Base-by-base conservation (phyloP, 2,797 vertebrate genomes). In the Erithacus rubecula region DNA sequence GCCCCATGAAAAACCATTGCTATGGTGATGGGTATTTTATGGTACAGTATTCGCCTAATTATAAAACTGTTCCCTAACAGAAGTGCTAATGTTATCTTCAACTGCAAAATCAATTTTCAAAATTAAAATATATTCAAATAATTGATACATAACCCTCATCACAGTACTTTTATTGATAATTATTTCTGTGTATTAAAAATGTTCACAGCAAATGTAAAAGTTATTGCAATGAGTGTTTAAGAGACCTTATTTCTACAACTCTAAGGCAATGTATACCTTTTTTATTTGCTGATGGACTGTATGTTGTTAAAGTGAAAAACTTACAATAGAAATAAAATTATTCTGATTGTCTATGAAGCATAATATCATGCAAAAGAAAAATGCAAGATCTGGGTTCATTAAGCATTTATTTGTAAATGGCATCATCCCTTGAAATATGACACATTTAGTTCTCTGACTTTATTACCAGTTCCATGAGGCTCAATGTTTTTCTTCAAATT, bases 21-120 rank as follows among this genome's bases (percentile, higher is more conserved):
- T 95, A 95, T 95, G 93, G 94, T 96, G 95, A 96, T 97, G 92
- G 95, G 87, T 91, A 92, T 91, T 95, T 95, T 96, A 94, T 85
- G 84, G 83, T 83, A 88, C 87, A 94, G 87, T 92, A 86, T 94
- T 91, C 4, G 4, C 69, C 86, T 93, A 95, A 87, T 95, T 95
- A 97, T 96, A 96, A 95, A 91, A 93, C 51, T 90, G 59, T 32
- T 93, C 65, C 90, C 68, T 90, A 90, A 84, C 80, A 90, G 79
- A 91, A 78, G 52, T 4, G 1, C 60, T 82, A 89, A 75, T 63
- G 6, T 26, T 83, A 81, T 92, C 95, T 95, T 81, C 89, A 96
- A 65, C 37, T 90, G 41, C 46, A 80, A 96, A 96, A 95, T 80
- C 78, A 87, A 95, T 96, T 92, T 83, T 72, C 65, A 83, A 93